phyloP scores from a whole-genome alignment of 2,797 vertebrate genomes.

The Alcedo atthis region DNA sequence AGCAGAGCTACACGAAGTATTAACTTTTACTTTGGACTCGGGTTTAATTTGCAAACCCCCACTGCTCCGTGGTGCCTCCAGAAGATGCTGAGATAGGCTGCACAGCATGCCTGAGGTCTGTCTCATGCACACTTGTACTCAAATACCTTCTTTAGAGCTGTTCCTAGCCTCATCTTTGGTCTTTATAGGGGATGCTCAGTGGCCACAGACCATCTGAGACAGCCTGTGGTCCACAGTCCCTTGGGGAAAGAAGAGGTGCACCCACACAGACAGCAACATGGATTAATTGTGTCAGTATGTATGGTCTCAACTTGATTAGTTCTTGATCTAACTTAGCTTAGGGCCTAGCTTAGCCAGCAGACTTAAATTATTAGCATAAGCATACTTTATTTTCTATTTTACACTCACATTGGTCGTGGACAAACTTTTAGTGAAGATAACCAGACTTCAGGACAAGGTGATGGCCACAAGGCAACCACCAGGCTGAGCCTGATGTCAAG shows the following conservation, averaged over 20 bases:
- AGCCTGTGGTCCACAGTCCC: neutral
- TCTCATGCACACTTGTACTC: accelerated
- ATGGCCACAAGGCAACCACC: neutral
- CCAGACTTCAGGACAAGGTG: neutral
- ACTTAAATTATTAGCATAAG: neutral
- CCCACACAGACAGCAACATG: neutral
- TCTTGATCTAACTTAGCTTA: neutral
- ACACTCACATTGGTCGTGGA: neutral
- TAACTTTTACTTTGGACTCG: neutral
- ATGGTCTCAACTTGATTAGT: neutral
- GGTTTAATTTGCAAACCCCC: neutral
- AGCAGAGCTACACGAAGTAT: neutral
- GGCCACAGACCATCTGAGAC: neutral
- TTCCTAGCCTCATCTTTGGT: neutral
- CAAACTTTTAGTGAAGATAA: neutral
- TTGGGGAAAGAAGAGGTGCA: neutral
- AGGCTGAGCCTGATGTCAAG: neutral
- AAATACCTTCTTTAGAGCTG: neutral
- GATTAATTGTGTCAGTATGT: neutral
- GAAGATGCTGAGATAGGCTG: neutral
- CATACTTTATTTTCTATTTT: neutral
- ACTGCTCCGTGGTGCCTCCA: neutral
- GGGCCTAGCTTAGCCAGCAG: neutral
- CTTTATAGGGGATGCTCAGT: neutral
- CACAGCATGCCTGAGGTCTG: neutral